A percentile compares a stretch with the other conserved stretches of the same genome.
Conservation (phyloP, 2,797 vertebrate species). For the Rhodeus uyekii region DNA sequence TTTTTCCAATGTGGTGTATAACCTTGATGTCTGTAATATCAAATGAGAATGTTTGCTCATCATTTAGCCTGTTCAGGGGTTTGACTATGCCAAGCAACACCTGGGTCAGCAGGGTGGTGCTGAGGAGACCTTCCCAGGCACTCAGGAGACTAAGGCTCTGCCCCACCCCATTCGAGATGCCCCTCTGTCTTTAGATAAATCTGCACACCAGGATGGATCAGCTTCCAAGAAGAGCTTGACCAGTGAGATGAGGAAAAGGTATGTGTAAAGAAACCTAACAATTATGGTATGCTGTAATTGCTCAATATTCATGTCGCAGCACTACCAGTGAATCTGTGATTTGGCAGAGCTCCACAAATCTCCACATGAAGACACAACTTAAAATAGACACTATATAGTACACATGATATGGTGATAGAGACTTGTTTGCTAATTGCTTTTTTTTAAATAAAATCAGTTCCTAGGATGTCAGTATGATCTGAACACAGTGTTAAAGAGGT, state of each 20-base stretch:
- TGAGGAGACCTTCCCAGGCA: conserved; percentile 88
- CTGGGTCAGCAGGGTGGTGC: conserved; percentile 94
- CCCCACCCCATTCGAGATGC: conserved; percentile 87
- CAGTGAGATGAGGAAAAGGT: conserved; percentile 91
- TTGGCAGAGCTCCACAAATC: neutral
- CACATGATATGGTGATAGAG: neutral
- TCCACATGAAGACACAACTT: neutral
- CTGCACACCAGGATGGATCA: conserved; percentile 84
- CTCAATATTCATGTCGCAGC: neutral
- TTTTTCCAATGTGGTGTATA: neutral
- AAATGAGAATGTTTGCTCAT: neutral
- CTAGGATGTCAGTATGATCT: neutral
- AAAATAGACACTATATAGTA: neutral
- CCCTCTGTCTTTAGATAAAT: conserved; percentile 86
- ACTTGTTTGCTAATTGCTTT: conserved; percentile 4
- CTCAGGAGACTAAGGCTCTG: conserved; percentile 92
- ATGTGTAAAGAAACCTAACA: conserved; percentile 45
- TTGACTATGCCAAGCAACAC: conserved; percentile 98
- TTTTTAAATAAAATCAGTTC: neutral
- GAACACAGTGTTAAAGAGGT: neutral
- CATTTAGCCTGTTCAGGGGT: conserved; percentile 93
- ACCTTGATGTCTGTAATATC: neutral
- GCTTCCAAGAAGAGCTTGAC: conserved; percentile 87
- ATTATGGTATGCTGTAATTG: neutral
- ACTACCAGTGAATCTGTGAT: neutral